These are phyloP conservation scores for Sinohyriopsis cumingii DNA, from an alignment of 2,888 invertebrate genomes.

Conservation along the genomic window DNA sequence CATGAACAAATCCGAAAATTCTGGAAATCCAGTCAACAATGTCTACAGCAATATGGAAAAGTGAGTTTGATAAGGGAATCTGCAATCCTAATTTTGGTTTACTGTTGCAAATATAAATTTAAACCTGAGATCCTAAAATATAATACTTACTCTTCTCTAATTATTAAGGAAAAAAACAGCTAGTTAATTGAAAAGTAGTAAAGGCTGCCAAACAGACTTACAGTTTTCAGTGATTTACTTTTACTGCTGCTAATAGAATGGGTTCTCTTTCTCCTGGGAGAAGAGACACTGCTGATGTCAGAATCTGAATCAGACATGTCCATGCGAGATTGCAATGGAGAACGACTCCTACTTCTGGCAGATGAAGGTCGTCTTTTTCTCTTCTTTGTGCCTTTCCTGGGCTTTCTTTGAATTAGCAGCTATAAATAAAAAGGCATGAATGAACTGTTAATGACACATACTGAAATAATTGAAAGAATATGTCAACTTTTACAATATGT, in stretches of 20 bases:
- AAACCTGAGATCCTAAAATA: too few relatives aligned
- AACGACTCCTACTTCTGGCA: conserved; percentile 13
- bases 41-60: too few relatives aligned
- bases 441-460: not conserved
- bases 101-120: too few relatives aligned
- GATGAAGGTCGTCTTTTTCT: conserved; percentile 25
- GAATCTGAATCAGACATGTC: conserved; percentile 35
- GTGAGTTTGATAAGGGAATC: too few relatives aligned
- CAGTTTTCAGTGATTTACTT: conserved; percentile 46
- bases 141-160: too few relatives aligned
- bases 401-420: conserved; percentile 65
- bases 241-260: conserved; percentile 12
- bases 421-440: conserved; percentile 22
- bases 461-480: not conserved
- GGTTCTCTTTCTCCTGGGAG: conserved; percentile 29
- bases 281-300: conserved; percentile 38
- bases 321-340: conserved; percentile 23
- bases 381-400: conserved; percentile 54
- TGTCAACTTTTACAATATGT: conserved; percentile 3
- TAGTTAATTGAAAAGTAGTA: too few relatives aligned
- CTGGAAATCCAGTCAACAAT: too few relatives aligned
- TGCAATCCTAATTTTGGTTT: too few relatives aligned
- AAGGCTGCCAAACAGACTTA: conserved; percentile 17
- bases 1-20: too few relatives aligned
- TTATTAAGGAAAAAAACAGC: too few relatives aligned